Evolutionary conservation across 1,140 invertebrate genomes (phyloP).

Genomic region (Drosophila sp.): DNA sequence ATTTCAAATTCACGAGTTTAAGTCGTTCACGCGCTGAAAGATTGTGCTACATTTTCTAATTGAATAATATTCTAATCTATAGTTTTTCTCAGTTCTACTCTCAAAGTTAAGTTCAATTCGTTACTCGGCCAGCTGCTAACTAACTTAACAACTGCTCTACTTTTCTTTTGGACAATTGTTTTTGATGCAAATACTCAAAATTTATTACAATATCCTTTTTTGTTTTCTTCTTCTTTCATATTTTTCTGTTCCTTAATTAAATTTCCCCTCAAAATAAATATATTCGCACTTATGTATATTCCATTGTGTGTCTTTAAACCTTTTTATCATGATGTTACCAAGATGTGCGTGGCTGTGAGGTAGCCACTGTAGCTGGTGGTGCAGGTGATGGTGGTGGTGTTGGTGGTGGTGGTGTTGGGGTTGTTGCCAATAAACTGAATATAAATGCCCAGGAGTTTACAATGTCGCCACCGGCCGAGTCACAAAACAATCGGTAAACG

Average conservation of each 20-base stretch:
- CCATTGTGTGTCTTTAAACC: slow-evolving; percentile 35
- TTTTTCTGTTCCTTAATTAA: slow-evolving; percentile 14
- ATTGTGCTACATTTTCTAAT: no score
- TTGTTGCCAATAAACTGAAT: slow-evolving; percentile 88
- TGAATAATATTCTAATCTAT: no score
- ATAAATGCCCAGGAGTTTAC: slow-evolving; percentile 94
- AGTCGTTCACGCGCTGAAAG: no score
- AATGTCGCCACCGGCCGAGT: slow-evolving; percentile 85
- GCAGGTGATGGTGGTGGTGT: slow-evolving; percentile 46
- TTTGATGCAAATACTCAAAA: slow-evolving; percentile 1
- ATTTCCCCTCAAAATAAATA: slow-evolving; percentile 18
- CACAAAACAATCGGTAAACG: slow-evolving; percentile 74
- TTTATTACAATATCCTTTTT: slow-evolving; percentile 13
- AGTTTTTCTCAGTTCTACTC: no score
- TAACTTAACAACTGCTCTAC: background rate
- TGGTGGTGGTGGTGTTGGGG: slow-evolving; percentile 57
- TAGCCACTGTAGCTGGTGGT: slow-evolving; percentile 22
- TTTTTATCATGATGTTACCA: slow-evolving; percentile 6
- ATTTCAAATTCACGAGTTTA: no score
- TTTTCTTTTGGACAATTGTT: slow-evolving; percentile 1
- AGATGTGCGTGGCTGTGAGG: slow-evolving; percentile 66
- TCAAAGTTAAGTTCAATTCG: background rate
- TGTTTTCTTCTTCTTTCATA: slow-evolving; percentile 48
- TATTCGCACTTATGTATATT: slow-evolving; percentile 9
- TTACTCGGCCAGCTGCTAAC: slow-evolving; percentile 12